phyloP scores from a whole-genome alignment of 2,888 invertebrate genomes.

The Panzeria rudis region DNA sequence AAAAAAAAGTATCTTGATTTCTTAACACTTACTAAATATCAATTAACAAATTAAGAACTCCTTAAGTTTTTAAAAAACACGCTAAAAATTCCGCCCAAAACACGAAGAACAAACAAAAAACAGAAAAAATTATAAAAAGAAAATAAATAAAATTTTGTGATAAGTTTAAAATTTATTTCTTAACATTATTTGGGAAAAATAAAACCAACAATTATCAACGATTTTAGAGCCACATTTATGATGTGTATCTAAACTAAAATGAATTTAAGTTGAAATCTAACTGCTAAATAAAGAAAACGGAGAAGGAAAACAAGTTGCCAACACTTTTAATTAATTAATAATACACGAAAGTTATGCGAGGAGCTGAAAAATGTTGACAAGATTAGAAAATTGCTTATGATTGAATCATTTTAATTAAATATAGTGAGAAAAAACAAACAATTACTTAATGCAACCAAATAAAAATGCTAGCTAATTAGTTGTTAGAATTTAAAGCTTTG shows the following conservation, averaged over 20 bases:
- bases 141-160: slow-evolving; percentile 77
- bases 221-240: slow-evolving; percentile 17
- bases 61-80: slow-evolving; percentile 73
- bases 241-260: slow-evolving; percentile 41
- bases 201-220: slow-evolving; percentile 52
- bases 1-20: slow-evolving; percentile 25
- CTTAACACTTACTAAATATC: slow-evolving; percentile 13
- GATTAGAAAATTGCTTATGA: slow-evolving; percentile 33
- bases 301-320: slow-evolving; percentile 52
- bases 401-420: slow-evolving; percentile 27
- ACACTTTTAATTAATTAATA: slow-evolving; percentile 45
- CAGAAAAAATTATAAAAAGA: slow-evolving; percentile 12
- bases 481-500: slow-evolving; percentile 66
- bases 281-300: slow-evolving; percentile 11
- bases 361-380: slow-evolving; percentile 11
- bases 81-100: slow-evolving; percentile 77
- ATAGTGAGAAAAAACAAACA: background rate
- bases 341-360: slow-evolving; percentile 3
- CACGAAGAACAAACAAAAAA: slow-evolving; percentile 37
- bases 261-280: slow-evolving; percentile 21
- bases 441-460: slow-evolving; percentile 29
- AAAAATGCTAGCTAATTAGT: slow-evolving; percentile 66
- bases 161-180: slow-evolving; percentile 77
- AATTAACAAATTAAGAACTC: slow-evolving; percentile 16
- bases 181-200: slow-evolving; percentile 64